Conservation (phyloP, 2,797 vertebrate species). For the Odontamblyopus lacepedii region DNA sequence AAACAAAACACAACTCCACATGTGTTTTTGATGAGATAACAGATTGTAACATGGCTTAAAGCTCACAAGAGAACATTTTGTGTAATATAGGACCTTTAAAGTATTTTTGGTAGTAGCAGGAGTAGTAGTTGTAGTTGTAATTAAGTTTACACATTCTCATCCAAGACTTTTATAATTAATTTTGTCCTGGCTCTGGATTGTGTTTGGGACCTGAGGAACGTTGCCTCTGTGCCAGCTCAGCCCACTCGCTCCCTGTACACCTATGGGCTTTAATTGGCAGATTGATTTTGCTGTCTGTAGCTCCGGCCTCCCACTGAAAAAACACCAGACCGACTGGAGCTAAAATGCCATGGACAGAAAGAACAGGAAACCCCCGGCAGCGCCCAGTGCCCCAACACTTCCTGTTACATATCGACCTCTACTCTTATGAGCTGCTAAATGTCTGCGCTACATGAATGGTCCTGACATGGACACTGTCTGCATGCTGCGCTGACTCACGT, state of each 20-base stretch:
- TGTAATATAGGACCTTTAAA: neutral
- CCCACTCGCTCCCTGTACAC: constrained; percentile 34
- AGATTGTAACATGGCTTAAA: too few species aligned
- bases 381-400: constrained; percentile 21
- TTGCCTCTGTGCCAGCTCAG: constrained; percentile 26
- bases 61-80: too few species aligned
- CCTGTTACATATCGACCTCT: neutral
- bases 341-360: constrained; percentile 35
- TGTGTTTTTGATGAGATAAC: too few species aligned
- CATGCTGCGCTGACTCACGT: constrained; percentile 36
- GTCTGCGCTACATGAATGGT: constrained; percentile 12
- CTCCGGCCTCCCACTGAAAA: constrained; percentile 38
- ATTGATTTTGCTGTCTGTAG: constrained; percentile 51
- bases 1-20: too few species aligned
- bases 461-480: constrained; percentile 22
- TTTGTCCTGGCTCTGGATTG: constrained; percentile 4
- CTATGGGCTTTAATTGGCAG: constrained; percentile 47
- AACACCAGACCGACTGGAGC: constrained; percentile 29
- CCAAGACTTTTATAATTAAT: neutral
- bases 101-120: neutral
- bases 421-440: constrained; percentile 7
- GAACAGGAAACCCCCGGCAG: constrained; percentile 22
- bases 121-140: too few species aligned
- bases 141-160: neutral
- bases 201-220: constrained; percentile 1